These are phyloP conservation scores for Paraescarpia echinospica DNA, from an alignment of 1,140 invertebrate genomes.

Conservation along the genomic window DNA sequence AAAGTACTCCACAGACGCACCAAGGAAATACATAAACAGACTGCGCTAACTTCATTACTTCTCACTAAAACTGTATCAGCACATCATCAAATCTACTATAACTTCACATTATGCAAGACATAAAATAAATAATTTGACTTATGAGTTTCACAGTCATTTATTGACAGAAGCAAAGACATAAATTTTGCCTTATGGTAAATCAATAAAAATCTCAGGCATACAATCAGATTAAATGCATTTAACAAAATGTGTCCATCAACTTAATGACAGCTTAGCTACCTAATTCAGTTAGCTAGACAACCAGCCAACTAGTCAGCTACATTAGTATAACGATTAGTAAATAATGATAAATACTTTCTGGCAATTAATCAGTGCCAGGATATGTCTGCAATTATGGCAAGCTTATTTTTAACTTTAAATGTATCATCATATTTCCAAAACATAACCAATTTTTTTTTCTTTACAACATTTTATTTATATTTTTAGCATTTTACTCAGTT, in stretches of 20 bases:
- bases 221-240: neutral
- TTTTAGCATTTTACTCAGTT: neutral
- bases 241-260: neutral
- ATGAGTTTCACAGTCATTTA: neutral
- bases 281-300: too few relatives aligned
- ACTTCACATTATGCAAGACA: neutral
- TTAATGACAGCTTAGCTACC: neutral
- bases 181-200: neutral
- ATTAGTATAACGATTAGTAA: neutral
- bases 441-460: neutral
- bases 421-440: neutral
- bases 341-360: neutral
- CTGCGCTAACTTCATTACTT: neutral
- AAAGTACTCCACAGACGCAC: neutral
- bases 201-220: neutral
- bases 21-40: neutral
- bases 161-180: neutral
- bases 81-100: neutral
- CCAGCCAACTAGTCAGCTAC: neutral
- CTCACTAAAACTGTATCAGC: neutral
- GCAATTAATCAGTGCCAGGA: neutral
- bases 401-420: neutral
- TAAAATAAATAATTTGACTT: neutral
- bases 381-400: neutral
- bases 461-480: neutral